phyloP scores from a whole-genome alignment of 2,888 invertebrate species.

The Mimumesa dahlbomi region DNA sequence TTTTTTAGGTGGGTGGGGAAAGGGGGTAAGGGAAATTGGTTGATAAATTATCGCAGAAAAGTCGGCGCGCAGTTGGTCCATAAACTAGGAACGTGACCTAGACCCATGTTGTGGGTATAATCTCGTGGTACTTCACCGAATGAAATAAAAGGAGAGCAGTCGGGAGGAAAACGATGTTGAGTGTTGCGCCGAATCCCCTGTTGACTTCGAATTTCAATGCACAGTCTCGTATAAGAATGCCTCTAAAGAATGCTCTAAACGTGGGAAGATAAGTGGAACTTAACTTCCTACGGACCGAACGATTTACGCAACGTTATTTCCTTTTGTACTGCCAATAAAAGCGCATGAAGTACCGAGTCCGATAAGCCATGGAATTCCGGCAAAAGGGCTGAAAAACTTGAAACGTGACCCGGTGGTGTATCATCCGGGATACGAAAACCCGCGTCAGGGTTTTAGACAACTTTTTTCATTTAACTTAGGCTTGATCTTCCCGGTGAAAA shows the following conservation, averaged over 20 bases:
- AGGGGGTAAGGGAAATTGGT: no score
- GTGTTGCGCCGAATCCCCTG: constrained; percentile 14
- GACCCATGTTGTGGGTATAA: constrained; percentile 42
- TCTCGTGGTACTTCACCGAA: constrained; percentile 16
- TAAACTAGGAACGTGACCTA: constrained; percentile 54
- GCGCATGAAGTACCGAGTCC: constrained; percentile 39
- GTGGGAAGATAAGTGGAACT: constrained; percentile 49
- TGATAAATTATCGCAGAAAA: constrained; percentile 45
- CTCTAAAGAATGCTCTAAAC: constrained; percentile 25
- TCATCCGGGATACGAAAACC: constrained; percentile 31
- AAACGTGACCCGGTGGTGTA: constrained; percentile 51
- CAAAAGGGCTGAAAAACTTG: constrained; percentile 33
- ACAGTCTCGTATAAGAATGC: not conserved
- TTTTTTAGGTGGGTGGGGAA: constrained; percentile 5
- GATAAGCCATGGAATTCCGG: constrained; percentile 48
- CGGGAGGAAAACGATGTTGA: constrained; percentile 8
- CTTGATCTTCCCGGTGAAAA: not conserved
- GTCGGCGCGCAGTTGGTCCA: constrained; percentile 15
- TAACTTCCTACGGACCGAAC: constrained; percentile 40
- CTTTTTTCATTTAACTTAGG: constrained; percentile 54
- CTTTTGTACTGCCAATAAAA: constrained; percentile 41
- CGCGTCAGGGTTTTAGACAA: constrained; percentile 32
- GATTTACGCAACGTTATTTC: constrained; percentile 55
- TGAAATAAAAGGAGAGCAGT: constrained; percentile 24
- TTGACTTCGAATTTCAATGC: constrained; percentile 50